A percentile compares a stretch with the other conserved stretches of the same genome.
Evolutionary conservation across 2,113 vertebrate species (phyloP).

Genomic region (Amphiprion percula): DNA sequence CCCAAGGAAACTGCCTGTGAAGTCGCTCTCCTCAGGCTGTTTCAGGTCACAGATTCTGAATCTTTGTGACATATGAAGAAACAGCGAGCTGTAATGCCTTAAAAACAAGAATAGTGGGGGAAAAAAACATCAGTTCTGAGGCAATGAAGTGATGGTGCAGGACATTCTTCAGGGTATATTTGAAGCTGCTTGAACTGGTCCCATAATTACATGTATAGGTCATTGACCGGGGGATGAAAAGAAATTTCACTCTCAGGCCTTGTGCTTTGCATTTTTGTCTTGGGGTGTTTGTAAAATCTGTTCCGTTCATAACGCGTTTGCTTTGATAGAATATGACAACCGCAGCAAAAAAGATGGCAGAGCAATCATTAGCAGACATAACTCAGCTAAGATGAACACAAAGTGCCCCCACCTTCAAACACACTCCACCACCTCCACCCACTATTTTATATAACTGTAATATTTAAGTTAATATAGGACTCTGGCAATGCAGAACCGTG

Average conservation of each 20-base stretch:
- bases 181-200: slow-evolving; percentile 81
- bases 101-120: slow-evolving; percentile 16
- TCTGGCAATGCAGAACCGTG: slow-evolving; percentile 63
- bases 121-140: slow-evolving; percentile 49
- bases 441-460: slow-evolving; percentile 39
- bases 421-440: slow-evolving; percentile 6
- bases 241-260: slow-evolving; percentile 63
- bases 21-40: slow-evolving; percentile 75
- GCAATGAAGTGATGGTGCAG: slow-evolving; percentile 48
- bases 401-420: slow-evolving; percentile 25
- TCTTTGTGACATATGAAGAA: slow-evolving; percentile 78
- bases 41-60: slow-evolving; percentile 76
- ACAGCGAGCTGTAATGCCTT: slow-evolving; percentile 53
- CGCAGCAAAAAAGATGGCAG: slow-evolving; percentile 25
- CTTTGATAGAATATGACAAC: slow-evolving; percentile 47
- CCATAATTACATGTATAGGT: slow-evolving; percentile 81
- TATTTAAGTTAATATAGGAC: slow-evolving; percentile 69
- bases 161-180: slow-evolving; percentile 75
- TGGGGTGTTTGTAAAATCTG: slow-evolving; percentile 52
- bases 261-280: slow-evolving; percentile 61
- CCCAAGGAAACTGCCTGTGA: slow-evolving; percentile 80
- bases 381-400: slow-evolving; percentile 39
- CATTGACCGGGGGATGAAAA: slow-evolving; percentile 58
- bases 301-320: slow-evolving; percentile 34
- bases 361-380: slow-evolving; percentile 47